Evolutionary conservation across 1,140 invertebrate genomes (phyloP), one percentile per base, ranked within the genome.

Genomic region (Drosophila kikkawai): DNA sequence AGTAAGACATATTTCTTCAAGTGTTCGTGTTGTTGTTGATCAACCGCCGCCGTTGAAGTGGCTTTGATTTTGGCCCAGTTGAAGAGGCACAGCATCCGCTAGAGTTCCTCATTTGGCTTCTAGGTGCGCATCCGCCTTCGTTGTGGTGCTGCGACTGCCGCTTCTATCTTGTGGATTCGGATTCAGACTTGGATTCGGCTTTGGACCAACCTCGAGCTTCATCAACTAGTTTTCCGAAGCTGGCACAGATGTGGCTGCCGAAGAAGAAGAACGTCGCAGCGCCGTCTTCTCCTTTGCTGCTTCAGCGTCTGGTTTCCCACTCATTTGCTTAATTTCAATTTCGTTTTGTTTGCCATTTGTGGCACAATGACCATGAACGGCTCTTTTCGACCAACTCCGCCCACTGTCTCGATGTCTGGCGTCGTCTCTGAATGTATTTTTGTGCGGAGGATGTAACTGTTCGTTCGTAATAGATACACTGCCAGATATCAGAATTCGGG

Each of bases 291-390:
- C 70, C 75, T 60, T 65, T 51, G 73, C 55, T 57, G 61, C 69
- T 59, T 45, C 55, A 55, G 37, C 53, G 80, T 84, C 84, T 88
- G 63, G 75, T 82, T 90, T 88, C 84, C 84, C 84, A 88, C 84
- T 88, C 84, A 88, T 88, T 88, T 88, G 84, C 80, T 88, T 88
- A 88, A 88, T 88, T 88, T 88, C 84, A 87, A 87, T 87, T 87
- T 87, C 85, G 78, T 88, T 88, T 88, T 81, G 84, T 79, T 79
- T 88, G 85, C 84, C 84, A 90, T 88, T 88, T 90, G 80, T 88
- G 84, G 84, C 85, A 88, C 84, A 90, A 88, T 88, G 84, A 88
- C 84, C 84, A 88, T 88, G 84, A 90, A 84, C 85, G 68, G 84
- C 63, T 39, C 53, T 68, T 71, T 65, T 55, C 64, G 65, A 80